Base-by-base conservation (phyloP, 2,113 vertebrate species). In the Gorsachius goisagi region DNA sequence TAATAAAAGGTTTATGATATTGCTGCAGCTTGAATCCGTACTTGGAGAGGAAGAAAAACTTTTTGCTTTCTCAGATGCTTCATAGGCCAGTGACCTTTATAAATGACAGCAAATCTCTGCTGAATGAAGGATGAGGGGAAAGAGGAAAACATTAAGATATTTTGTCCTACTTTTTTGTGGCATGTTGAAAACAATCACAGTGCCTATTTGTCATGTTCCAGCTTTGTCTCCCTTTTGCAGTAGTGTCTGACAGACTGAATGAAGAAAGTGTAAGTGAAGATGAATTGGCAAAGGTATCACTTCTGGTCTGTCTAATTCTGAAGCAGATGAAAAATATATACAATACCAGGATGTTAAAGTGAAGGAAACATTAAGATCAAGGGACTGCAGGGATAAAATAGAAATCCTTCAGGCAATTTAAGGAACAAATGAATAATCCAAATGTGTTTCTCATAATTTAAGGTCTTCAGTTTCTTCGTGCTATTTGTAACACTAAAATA, bases 91-190 rank as follows among this genome's bases (percentile, higher is more conserved):
- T 96, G 98, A 98, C 97, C 98, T 98, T 98, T 98, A 96, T 94
- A 98, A 98, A 98, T 97, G 97, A 98, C 97, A 98, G 90, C 88
- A 95, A 97, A 96, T 97, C 95, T 97, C 93, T 85, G 93, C 47
- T 97, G 97, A 97, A 97, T 98, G 97, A 98, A 97, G 83, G 91
- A 98, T 98, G 97, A 98, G 98, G 91, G 93, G 64, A 97, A 96
- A 97, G 89, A 93, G 88, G 95, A 98, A 98, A 98, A 97, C 97
- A 98, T 98, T 98, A 98, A 98, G 98, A 97, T 98, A 98, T 98
- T 98, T 97, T 97, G 98, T 98, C 95, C 97, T 98, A 96, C 94
- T 97, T 98, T 98, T 97, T 85, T 90, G 98, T 94, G 97, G 92
- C 82, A 47, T 96, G 98, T 97, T 98, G 97, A 90, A 98, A 98